Evolutionary conservation across 2,888 invertebrate genomes (phyloP).

Genomic region (Drosophila mimetica): DNA sequence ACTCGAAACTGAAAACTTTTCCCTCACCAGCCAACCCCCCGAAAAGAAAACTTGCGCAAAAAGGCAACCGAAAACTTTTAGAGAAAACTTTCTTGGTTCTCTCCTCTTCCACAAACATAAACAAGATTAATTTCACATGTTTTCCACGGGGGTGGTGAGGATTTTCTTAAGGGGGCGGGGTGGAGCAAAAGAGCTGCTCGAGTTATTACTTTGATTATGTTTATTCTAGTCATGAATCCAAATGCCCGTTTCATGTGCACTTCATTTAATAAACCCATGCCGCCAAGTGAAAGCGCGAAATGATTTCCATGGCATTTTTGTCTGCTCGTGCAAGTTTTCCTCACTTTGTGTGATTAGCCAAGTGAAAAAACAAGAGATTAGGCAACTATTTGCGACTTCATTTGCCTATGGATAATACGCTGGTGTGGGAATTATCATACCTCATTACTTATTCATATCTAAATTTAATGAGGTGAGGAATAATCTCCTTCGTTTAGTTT

Average conservation of each 20-base stretch:
- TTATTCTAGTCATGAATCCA: conserved; percentile 76
- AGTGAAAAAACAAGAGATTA: conserved; percentile 77
- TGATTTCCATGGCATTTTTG: conserved; percentile 61
- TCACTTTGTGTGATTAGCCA: conserved; percentile 68
- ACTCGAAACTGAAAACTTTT: conserved; percentile 54
- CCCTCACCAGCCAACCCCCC: not conserved
- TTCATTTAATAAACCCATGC: conserved; percentile 72
- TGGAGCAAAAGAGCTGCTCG: conserved; percentile 22
- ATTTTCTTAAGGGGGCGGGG: not conserved
- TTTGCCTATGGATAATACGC: conserved; percentile 34
- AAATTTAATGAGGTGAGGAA: conserved; percentile 42
- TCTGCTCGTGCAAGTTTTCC: conserved; percentile 37
- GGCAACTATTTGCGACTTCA: conserved; percentile 63
- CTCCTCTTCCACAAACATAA: conserved; percentile 65
- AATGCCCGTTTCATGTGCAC: conserved; percentile 74
- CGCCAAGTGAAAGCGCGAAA: conserved; percentile 62
- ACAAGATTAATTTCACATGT: conserved; percentile 82
- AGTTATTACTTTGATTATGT: conserved; percentile 79
- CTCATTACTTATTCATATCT: conserved; percentile 1
- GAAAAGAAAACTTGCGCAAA: conserved; percentile 58
- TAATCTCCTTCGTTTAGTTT: not conserved
- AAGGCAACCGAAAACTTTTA: conserved; percentile 55
- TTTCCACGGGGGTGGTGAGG: conserved; percentile 20
- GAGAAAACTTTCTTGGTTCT: conserved; percentile 59
- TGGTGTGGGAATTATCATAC: not conserved